Base-by-base conservation (phyloP, 2,113 vertebrate species). In the Circaetus cinerascens region DNA sequence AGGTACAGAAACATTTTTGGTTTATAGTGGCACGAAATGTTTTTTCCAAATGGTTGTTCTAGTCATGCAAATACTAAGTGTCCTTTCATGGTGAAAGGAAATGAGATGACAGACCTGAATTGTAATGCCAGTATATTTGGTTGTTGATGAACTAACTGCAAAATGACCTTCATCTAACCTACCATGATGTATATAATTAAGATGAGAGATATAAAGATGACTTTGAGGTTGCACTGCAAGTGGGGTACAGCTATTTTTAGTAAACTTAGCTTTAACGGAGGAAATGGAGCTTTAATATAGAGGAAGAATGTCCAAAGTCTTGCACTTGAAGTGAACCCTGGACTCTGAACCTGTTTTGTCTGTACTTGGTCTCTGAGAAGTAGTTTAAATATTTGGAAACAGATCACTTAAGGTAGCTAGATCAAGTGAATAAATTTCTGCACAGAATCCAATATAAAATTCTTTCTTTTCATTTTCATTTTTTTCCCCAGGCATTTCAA, bases 301-400 rank as follows among this genome's bases (percentile, higher is more conserved):
- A 73, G 29, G 53, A 48, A 88, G 7, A 83, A 22, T 22, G 4
- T 77, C 36, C 40, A 53, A 69, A 86, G 73, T 74, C 88, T 86
- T 95, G 64, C 53, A 78, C 93, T 86, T 81, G 34, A 74, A 88
- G 59, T 75, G 63, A 93, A 88, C 45, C 26, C 21, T 66, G 84
- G 46, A 59, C 80, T 90, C 72, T 67, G 62, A 95, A 88, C 57
- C 29, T 83, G 41, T 60, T 95, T 94, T 95, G 27, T 79, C 38
- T 91, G 36, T 91, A 66, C 30, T 94, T 94, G 41, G 25, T 82
- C 48, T 88, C 45, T 48, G 77, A 80, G 80, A 94, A 96, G 56
- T 74, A 85, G 67, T 82, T 96, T 76, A 80, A 85, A 66, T 93
- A 88, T 88, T 87, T 95, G 60, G 86, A 93, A 97, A 90, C 59